Base-by-base conservation (phyloP, 1,140 invertebrate species). In the Pseudomyrmex cubaensis region DNA sequence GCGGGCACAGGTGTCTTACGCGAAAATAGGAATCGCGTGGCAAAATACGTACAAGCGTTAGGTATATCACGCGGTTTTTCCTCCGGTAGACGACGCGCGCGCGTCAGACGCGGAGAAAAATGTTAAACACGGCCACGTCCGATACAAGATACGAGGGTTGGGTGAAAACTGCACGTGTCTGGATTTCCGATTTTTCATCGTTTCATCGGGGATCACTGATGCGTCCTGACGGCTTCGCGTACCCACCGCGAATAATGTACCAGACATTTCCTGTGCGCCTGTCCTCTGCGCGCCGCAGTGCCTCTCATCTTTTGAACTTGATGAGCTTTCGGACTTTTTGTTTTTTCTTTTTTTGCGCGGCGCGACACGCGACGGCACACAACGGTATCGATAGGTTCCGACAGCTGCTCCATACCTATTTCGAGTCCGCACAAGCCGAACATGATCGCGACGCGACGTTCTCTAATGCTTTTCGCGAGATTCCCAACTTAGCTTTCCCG, bases 191-290 rank as follows among this genome's bases (percentile, higher is more conserved):
- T 88, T 78, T 78, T 80, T 82, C 82, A 77, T 52, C 78, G 72
- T 83, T 86, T 59, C 77, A 82, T 56, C 75, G 75, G 63, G 50
- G 56, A 86, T 87, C 85, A 54, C 44, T 62, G 56, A 86, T 84
- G 56, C 74, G 61, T 59, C 44, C 69, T 70, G 74, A 73, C 72
- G 35, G 62, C 17, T 7, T 13, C 17, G 20, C 48, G 25, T 61
- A 56, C 67, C 59, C 73, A 76, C 75, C 52, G 59, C 64, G 86
- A 90, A 84, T 86, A 84, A 87, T 84, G 78, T 72, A 84, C 54
- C 72, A 83, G 87, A 87, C 82, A 25, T 54, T 86, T 78, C 64
- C 84, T 35, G 35, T 1, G 35, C 35, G 35, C 5, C 35, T 7
- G 35, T 35, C 5, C 35, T 35, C 35, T 35, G 35, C 35, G 50